These are phyloP conservation scores for Phenacoccus solenopsis DNA, from an alignment of 1,140 invertebrate species.

Conservation along the genomic window DNA sequence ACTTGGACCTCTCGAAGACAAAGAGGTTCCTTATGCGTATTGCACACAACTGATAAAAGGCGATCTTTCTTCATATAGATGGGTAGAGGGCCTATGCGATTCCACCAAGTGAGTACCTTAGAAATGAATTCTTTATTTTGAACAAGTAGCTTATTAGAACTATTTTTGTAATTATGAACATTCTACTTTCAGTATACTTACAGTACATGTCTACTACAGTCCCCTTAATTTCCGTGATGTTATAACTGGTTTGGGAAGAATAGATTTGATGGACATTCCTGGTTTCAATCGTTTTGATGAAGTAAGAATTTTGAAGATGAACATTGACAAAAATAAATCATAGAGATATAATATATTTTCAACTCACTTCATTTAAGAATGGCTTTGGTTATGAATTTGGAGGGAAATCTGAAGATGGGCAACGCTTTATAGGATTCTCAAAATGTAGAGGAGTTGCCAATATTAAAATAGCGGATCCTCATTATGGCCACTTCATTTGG, in stretches of 20 bases:
- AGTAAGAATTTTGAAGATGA: background rate
- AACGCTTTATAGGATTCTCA: conserved; percentile 85
- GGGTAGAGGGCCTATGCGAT: conserved; percentile 39
- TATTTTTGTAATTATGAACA: too few species aligned
- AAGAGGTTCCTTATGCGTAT: conserved; percentile 54
- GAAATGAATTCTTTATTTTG: too few species aligned
- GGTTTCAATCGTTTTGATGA: background rate
- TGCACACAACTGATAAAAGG: conserved; percentile 65
- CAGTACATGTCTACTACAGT: conserved; percentile 43
- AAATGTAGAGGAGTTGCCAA: conserved; percentile 78
- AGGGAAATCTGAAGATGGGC: conserved; percentile 57
- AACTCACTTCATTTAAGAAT: background rate
- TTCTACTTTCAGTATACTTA: too few species aligned
- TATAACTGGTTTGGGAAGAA: conserved; percentile 61
- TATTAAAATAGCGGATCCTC: conserved; percentile 63
- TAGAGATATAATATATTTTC: too few species aligned
- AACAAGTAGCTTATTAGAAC: too few species aligned
- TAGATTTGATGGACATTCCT: conserved; percentile 29
- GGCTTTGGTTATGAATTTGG: conserved; percentile 81
- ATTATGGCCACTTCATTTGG: conserved; percentile 80
- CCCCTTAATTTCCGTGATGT: conserved; percentile 64
- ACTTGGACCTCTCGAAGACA: conserved; percentile 39
- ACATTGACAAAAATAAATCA: too few species aligned
- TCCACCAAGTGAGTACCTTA: conserved; percentile 28
- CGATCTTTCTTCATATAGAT: conserved; percentile 69